Percentiles rank a stretch among this genome's conserved stretches.
These are phyloP conservation scores for Solea solea DNA, from an alignment of 2,113 vertebrate genomes.

Conservation along the genomic window DNA sequence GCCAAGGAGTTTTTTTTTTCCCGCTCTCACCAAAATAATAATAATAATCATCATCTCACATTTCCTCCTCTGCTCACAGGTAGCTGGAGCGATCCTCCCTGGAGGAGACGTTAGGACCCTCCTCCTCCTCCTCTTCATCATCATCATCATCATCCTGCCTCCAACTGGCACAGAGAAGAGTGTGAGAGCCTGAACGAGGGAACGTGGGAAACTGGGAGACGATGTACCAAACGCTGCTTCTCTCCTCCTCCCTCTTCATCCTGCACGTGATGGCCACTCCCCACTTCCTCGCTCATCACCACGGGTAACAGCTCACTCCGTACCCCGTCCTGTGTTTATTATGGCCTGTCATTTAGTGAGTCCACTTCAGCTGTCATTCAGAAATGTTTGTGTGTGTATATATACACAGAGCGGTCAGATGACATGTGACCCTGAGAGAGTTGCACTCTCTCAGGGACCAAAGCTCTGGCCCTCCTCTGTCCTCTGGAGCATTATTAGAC, in stretches of 20 bases:
- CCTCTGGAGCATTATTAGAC: too few species aligned
- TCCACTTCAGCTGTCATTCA: constrained; percentile 25
- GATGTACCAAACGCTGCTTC: constrained; percentile 75
- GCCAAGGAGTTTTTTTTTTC: background rate
- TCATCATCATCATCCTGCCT: constrained; percentile 23
- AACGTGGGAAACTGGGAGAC: constrained; percentile 73
- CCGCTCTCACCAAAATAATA: too few species aligned
- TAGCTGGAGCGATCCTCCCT: constrained; percentile 52
- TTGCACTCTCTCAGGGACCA: constrained; percentile 16
- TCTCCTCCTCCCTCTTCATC: constrained; percentile 78
- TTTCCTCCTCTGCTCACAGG: constrained; percentile 46
- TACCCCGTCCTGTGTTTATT: constrained; percentile 56
- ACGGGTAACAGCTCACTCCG: constrained; percentile 74
- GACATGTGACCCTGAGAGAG: constrained; percentile 9
- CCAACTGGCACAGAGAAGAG: constrained; percentile 53
- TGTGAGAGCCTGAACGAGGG: constrained; percentile 49
- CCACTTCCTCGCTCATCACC: constrained; percentile 67
- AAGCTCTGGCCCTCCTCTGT: background rate
- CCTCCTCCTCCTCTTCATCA: constrained; percentile 5
- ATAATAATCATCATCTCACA: background rate
- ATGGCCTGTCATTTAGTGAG: constrained; percentile 31
- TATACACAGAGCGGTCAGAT: constrained; percentile 5
- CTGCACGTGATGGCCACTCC: constrained; percentile 73
- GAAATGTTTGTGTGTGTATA: constrained; percentile 29
- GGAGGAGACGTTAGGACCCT: constrained; percentile 40